These are phyloP conservation scores for Drusus annulatus DNA, from an alignment of 1,140 invertebrate genomes.

Conservation along the genomic window DNA sequence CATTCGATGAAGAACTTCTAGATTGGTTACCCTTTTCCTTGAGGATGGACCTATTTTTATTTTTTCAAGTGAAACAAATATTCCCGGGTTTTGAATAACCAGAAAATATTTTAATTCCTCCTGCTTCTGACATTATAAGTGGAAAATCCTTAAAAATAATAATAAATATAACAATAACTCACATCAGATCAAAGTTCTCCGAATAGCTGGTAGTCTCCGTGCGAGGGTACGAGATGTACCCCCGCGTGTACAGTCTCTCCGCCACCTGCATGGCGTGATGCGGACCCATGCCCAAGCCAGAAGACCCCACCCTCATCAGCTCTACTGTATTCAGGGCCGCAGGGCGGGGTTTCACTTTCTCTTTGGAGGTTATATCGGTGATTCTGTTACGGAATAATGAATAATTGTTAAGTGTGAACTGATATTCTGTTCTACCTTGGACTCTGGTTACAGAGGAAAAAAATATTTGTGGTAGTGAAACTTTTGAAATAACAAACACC, in stretches of 20 bases:
- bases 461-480: too few species aligned
- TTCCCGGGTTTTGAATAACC: too few species aligned
- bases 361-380: slow-evolving; percentile 79
- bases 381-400: slow-evolving; percentile 73
- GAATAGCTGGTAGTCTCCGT: slow-evolving; percentile 98
- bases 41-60: too few species aligned
- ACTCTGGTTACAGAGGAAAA: too few species aligned
- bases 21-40: too few species aligned
- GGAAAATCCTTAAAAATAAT: background rate
- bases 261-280: slow-evolving; percentile 96
- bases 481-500: too few species aligned
- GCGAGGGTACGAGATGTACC: slow-evolving; percentile 95
- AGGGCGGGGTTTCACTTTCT: slow-evolving; percentile 90
- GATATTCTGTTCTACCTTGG: too few species aligned
- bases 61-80: too few species aligned
- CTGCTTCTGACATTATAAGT: too few species aligned
- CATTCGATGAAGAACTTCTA: too few species aligned
- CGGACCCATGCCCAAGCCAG: slow-evolving; percentile 94
- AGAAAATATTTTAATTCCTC: too few species aligned
- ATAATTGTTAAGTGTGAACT: too few species aligned
- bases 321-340: slow-evolving; percentile 97
- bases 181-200: slow-evolving; percentile 94
- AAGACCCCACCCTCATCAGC: slow-evolving; percentile 94
- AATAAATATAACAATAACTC: slow-evolving; percentile 63
- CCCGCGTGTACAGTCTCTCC: slow-evolving; percentile 93